Base-by-base conservation (phyloP, 2,113 vertebrate species). In the Eubucco bourcierii region DNA sequence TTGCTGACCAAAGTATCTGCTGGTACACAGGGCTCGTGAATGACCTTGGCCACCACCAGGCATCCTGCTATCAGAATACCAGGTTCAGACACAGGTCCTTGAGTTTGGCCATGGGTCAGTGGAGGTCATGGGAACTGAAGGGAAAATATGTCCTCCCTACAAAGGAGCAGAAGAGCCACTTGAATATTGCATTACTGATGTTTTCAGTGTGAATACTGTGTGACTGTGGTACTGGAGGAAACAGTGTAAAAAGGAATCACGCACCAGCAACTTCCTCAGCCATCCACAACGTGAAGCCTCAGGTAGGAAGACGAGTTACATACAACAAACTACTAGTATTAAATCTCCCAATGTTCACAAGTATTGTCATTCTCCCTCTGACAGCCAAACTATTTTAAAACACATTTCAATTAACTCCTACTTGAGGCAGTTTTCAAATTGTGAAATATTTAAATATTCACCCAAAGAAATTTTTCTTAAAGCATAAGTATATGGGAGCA, bases 11-110 rank as follows among this genome's bases (percentile, higher is more conserved):
- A 29, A 58, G 39, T 2, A 50, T 15, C 28, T 58, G 67, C 74
- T 68, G 47, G 39, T 15, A 10, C 0, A 33, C 20, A 18, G 46
- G 21, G 25, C 7, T 2, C 25, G 70, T 11, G 63, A 61, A 24
- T 3, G 59, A 31, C 55, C 82, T 1, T 3, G 75, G 25, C 7
- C 31, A 52, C 27, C 21, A 17, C 0, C 1, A 1, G n/a, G 56
- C 0, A 21, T 15, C 47, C 15, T 31, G 66, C 59, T 28, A 9
- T 12, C 44, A 8, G 25, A 85, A 37, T 7, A 9, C 37, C 59
- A 63, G 66, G 15, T 50, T 33, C 74, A 73, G 46, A 28, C 64
- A n/a, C 65, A 60, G 63, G 15, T 63, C 67, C 78, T 53, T 15
- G 15, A 53, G 55, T 28, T 31, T 4, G 52, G 77, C 68, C 75